phyloP scores from a whole-genome alignment of 2,888 invertebrate genomes.

The Parnassius apollo region DNA sequence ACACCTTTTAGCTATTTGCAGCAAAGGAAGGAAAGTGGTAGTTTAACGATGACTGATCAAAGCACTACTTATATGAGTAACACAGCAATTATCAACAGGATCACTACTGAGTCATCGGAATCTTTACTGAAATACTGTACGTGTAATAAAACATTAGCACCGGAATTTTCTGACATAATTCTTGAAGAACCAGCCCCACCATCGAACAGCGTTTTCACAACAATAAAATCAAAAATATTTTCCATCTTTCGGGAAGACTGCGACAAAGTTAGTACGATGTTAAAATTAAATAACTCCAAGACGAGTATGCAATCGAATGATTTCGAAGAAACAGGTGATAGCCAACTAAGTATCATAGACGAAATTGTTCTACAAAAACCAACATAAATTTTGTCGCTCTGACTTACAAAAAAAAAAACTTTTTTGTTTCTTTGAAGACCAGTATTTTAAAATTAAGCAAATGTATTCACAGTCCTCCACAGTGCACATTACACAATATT shows the following conservation, averaged over 20 bases:
- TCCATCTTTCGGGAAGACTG: slow-evolving; percentile 20
- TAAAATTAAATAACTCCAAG: background rate
- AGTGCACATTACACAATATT: too few species aligned
- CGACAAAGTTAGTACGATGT: background rate
- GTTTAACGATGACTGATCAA: background rate
- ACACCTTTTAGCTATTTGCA: slow-evolving; percentile 16
- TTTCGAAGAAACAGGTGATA: background rate
- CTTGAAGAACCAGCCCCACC: background rate
- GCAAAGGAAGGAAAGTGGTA: background rate
- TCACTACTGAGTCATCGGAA: background rate
- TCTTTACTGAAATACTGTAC: background rate
- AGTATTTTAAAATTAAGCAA: too few species aligned
- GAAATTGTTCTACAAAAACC: slow-evolving; percentile 2
- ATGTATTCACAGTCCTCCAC: too few species aligned
- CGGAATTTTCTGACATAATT: background rate
- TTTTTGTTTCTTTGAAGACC: too few species aligned
- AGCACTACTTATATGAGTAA: background rate
- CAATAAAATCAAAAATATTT: slow-evolving; percentile 23
- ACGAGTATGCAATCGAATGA: slow-evolving; percentile 1
- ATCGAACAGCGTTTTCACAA: slow-evolving; percentile 19
- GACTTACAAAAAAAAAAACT: too few species aligned
- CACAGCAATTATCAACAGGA: background rate
- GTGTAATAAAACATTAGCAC: background rate
- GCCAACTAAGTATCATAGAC: slow-evolving; percentile 1
- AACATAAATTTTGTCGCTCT: background rate